phyloP scores from a whole-genome alignment of 1,140 invertebrate genomes.

The Pygmarrhopalites habei region DNA sequence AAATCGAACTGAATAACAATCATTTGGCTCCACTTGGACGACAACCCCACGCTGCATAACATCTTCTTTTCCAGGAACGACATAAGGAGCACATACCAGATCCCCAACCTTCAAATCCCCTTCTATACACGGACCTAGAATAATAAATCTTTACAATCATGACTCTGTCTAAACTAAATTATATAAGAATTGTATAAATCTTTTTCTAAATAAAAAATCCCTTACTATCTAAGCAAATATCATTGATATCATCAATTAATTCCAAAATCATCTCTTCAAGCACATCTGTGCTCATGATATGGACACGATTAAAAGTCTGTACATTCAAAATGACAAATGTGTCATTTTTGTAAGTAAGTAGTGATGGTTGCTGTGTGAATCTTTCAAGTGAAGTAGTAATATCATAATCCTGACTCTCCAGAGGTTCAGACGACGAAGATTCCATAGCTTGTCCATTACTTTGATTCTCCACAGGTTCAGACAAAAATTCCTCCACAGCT shows the following conservation, averaged over 20 bases:
- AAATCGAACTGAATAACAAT: neutral
- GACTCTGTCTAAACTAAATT: neutral
- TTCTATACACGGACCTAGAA: neutral
- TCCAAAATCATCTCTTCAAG: neutral
- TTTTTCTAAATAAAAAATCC: no score
- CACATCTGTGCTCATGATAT: neutral
- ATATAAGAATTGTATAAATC: neutral
- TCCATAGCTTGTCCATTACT: no score
- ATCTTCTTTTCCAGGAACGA: no score
- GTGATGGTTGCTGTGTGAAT: neutral
- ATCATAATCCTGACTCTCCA: constrained; percentile 71
- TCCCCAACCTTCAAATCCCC: neutral
- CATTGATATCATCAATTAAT: neutral
- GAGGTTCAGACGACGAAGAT: neutral
- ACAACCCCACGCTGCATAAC: neutral
- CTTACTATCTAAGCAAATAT: neutral
- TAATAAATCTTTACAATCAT: neutral
- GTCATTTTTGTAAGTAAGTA: neutral
- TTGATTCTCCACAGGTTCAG: no score
- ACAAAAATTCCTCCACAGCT: no score
- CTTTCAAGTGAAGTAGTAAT: constrained; percentile 48
- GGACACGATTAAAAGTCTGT: neutral
- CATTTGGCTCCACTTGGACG: neutral
- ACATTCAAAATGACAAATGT: neutral
- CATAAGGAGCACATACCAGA: neutral